Base-by-base conservation (phyloP, 2,113 vertebrate genomes). In the Pseudonaja textilis region DNA sequence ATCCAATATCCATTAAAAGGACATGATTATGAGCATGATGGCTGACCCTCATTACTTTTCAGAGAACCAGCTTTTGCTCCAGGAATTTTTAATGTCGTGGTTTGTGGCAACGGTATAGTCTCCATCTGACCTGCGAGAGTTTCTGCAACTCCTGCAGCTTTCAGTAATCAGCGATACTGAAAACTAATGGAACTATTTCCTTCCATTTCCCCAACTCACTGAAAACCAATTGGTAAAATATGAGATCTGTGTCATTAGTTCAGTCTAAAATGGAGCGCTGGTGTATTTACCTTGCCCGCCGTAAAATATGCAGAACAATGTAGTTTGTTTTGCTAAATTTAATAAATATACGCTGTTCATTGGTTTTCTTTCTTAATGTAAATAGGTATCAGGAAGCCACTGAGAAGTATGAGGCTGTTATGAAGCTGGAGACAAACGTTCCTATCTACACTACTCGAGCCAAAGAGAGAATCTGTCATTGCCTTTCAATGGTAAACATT, bases 401-500 rank as follows among this genome's bases (percentile, higher is more conserved):
- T 89, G 98, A 92, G 95, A 99, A 99, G 96, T 99, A 99, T 0
- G 97, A 99, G 29, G 97, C 98, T 0, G 98, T 99, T 95, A 99
- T 99, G 97, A 98, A 98, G 96, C 99, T 98, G 0, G 99, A 99
- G 94, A 98, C 98, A 85, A 96, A 97, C 11, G 97, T 99, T 92
- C 96, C 93, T 3, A 56, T 98, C 90, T 99, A 99, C 90, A 96
- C 97, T 54, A 88, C 97, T 42, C 97, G 98, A 55, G 99, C 99
- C 93, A 98, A 99, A 96, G 98, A 99, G 96, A 98, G 99, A 90
- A 99, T 99, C 94, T 99, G 99, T 94, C 99, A 99, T 92, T 99
- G 99, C 25, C 97, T 99, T 56, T 97, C 98, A 11, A 98, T 98
- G 98, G 99, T 99, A 97, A 94, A 87, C 52, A 16, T 90, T 89